Evolutionary conservation across 2,797 vertebrate species (phyloP).

Genomic region (Smutsia temminckii): DNA sequence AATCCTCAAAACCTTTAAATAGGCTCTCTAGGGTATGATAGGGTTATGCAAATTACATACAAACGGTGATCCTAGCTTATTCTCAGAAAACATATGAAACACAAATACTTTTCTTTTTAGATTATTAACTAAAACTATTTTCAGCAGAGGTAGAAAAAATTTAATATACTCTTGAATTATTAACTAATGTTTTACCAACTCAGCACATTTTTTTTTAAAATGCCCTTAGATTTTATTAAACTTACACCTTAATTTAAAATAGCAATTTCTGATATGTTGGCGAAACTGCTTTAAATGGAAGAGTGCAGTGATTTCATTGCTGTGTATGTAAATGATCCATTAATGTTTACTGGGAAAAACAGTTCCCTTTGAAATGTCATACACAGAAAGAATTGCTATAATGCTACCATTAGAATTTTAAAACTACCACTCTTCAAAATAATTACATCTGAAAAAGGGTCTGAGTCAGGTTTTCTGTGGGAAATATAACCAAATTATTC

Average conservation of each 20-base stretch:
- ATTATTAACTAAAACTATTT: constrained; percentile 36
- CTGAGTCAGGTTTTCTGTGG: constrained; percentile 67
- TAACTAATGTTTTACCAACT: constrained; percentile 58
- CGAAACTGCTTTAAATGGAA: constrained; percentile 47
- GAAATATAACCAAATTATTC: constrained; percentile 49
- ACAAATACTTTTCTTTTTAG: constrained; percentile 30
- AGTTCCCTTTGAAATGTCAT: constrained; percentile 66
- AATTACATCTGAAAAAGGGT: constrained; percentile 53
- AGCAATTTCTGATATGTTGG: constrained; percentile 51
- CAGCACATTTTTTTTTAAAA: constrained; percentile 60
- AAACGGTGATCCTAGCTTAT: constrained; percentile 3
- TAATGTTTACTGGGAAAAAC: constrained; percentile 64
- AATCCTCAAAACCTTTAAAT: constrained; percentile 45
- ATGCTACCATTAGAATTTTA: constrained; percentile 71
- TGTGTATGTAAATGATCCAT: constrained; percentile 69
- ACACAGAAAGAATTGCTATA: constrained; percentile 59
- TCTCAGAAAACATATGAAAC: constrained; percentile 7
- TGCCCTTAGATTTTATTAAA: constrained; percentile 61
- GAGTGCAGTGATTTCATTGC: constrained; percentile 46
- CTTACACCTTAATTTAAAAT: constrained; percentile 65
- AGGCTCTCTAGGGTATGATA: background rate
- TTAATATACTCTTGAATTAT: constrained; percentile 66
- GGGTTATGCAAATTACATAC: constrained; percentile 16
- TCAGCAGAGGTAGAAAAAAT: constrained; percentile 32
- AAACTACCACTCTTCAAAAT: constrained; percentile 65